A percentile compares a stretch with the other conserved stretches of the same genome.
Evolutionary conservation across 2,888 invertebrate species (phyloP).

Genomic region (Lasioglossum villosulum): DNA sequence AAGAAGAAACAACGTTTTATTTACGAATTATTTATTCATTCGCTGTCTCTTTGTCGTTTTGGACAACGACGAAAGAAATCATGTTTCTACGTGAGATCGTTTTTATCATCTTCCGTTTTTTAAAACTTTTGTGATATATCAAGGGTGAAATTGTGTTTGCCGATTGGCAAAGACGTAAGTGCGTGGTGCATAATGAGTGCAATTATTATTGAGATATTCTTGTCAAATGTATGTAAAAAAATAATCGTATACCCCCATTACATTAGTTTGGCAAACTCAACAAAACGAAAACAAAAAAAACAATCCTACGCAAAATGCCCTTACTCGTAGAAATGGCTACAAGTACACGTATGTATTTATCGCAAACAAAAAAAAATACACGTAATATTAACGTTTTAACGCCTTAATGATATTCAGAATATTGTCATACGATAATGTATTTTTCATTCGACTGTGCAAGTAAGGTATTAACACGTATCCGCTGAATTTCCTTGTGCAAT

Average conservation of each 20-base stretch:
- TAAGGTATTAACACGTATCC: constrained; percentile 28
- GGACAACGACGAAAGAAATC: constrained; percentile 40
- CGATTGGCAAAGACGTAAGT: constrained; percentile 51
- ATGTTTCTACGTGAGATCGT: constrained; percentile 43
- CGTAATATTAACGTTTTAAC: constrained; percentile 63
- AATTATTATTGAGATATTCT: constrained; percentile 68
- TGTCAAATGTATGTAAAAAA: constrained; percentile 71
- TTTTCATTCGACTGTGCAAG: constrained; percentile 54
- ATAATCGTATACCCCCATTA: constrained; percentile 57
- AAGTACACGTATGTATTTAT: constrained; percentile 61
- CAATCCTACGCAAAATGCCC: constrained; percentile 40
- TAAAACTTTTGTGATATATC: constrained; percentile 71
- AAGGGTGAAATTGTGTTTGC: constrained; percentile 62
- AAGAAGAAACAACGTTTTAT: constrained; percentile 30
- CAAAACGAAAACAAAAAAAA: constrained; percentile 13
- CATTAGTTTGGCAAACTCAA: constrained; percentile 53
- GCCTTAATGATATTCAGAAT: constrained; percentile 44
- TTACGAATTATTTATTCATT: constrained; percentile 38
- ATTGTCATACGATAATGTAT: constrained; percentile 53
- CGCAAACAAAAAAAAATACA: constrained; percentile 47
- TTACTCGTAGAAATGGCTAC: constrained; percentile 51
- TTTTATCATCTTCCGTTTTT: constrained; percentile 57
- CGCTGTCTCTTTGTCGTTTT: constrained; percentile 32
- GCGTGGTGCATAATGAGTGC: constrained; percentile 68
- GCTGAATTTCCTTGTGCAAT: constrained; percentile 43